Evolutionary conservation across 2,797 vertebrate genomes (phyloP), one percentile per base, ranked within the genome.

Genomic region (Champsocephalus esox): DNA sequence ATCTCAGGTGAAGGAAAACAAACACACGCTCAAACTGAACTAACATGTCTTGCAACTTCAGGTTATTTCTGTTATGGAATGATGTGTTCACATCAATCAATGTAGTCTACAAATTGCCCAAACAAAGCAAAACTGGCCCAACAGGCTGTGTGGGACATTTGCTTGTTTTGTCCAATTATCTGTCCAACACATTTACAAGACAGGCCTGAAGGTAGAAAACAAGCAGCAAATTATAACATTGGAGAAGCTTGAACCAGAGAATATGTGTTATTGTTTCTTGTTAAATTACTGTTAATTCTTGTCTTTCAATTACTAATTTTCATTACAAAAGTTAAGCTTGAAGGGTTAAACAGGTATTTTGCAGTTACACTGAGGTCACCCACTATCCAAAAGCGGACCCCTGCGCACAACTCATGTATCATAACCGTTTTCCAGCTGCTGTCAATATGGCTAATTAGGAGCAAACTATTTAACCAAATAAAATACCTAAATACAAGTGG

Each of bases 1-100:
- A 54, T 19, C 48, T 69, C 63, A 77, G 5, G 38, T 63, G 51
- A 64, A 65, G 80, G 75, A 65, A 73, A 68, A 84, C 54, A 78
- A n/a, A 19, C 38, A 21, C 21, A 70, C 34, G 34, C 24, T 69
- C 64, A 72, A 67, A 81, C 55, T 76, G 69, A 55, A 24, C 54
- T 62, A 60, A 48, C 55, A 66, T 12, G 28, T 34, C 55, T 34
- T 34, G 32, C 21, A 16, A 19, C 34, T 67, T 57, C 9, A 5
- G 34, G 7, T n/a, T 69, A 11, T 46, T 50, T 65, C 13, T 11
- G 43, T 51, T 46, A 11, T n/a, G 3, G 9, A 11, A 19, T 34
- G 14, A 43, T 3, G 21, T 50, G n/a, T 54, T 32, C 45, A 51
- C 32, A n/a, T 64, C 3, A 5, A 43, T 73, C 17, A 1, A 49